Percentiles rank a stretch among this genome's conserved stretches.
These are phyloP conservation scores for Himantopus leucocephalus DNA, from an alignment of 2,113 vertebrate genomes.

Conservation along the genomic window DNA sequence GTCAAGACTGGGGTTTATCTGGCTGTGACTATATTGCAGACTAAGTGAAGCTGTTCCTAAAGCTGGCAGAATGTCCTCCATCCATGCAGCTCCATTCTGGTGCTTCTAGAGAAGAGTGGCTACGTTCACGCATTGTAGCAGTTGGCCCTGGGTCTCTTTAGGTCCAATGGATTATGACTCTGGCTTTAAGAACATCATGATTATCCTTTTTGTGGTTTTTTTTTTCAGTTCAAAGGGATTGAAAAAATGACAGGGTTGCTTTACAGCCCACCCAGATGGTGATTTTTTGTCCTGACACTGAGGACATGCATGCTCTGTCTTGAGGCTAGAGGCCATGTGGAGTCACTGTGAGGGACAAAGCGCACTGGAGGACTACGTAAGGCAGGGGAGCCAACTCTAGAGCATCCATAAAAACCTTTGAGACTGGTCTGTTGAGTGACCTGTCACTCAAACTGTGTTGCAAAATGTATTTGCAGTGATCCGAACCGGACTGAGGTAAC, in stretches of 20 bases:
- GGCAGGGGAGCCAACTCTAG: neutral
- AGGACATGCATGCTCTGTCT: neutral
- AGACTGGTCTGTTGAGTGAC: neutral
- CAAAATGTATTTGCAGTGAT: neutral
- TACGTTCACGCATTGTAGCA: neutral
- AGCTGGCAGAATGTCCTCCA: neutral
- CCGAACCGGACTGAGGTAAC: neutral
- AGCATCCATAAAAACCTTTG: neutral
- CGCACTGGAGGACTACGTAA: neutral
- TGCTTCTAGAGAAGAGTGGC: neutral
- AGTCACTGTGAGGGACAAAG: neutral
- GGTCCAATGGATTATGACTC: neutral
- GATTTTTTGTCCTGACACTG: neutral
- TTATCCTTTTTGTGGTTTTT: neutral
- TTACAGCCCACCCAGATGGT: neutral
- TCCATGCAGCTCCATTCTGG: accelerated
- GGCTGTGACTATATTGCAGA: neutral
- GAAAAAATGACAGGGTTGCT: neutral
- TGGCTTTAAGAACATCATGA: neutral
- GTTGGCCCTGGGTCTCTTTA: neutral
- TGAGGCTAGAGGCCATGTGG: neutral
- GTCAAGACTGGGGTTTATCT: neutral
- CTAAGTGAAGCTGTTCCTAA: neutral
- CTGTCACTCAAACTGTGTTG: neutral
- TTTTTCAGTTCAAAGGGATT: neutral